Evolutionary conservation across 2,797 vertebrate genomes (phyloP).

Genomic region (Lepilemur septentrionalis): DNA sequence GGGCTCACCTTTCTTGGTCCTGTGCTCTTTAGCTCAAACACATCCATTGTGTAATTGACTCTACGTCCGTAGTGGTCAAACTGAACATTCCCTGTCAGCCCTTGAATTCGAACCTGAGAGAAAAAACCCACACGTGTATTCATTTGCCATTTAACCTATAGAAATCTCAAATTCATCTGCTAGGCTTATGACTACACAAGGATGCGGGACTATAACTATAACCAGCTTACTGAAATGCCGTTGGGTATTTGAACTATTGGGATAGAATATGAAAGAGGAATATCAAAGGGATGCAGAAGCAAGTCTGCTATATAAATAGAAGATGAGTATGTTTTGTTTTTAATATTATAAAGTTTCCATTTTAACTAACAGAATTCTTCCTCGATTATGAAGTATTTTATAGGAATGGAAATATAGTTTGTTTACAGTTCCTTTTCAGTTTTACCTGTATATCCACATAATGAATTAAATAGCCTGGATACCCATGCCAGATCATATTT

Average conservation of each 20-base stretch:
- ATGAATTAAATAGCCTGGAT: not conserved
- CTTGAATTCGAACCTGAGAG: slow-evolving; percentile 95
- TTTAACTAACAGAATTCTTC: not conserved
- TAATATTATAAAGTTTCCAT: not conserved
- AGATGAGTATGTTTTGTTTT: not conserved
- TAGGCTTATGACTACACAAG: not conserved
- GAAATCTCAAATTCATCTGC: not conserved
- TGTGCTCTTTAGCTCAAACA: slow-evolving; percentile 96
- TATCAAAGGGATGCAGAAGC: not conserved
- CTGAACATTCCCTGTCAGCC: slow-evolving; percentile 97
- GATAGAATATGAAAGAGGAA: not conserved
- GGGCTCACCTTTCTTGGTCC: slow-evolving; percentile 94
- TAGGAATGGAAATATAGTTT: not conserved
- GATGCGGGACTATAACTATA: not conserved
- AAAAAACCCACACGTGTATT: slow-evolving; percentile 12
- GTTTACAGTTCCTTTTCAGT: slow-evolving; percentile 4
- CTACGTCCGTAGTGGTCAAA: slow-evolving; percentile 98
- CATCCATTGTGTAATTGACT: slow-evolving; percentile 98
- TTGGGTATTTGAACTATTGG: not conserved
- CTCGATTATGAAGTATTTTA: not conserved
- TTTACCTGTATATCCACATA: not conserved
- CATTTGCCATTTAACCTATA: not conserved
- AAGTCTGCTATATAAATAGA: not conserved
- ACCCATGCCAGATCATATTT: not conserved
- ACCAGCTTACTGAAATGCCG: not conserved